phyloP scores from a whole-genome alignment of 2,113 vertebrate genomes.

The Otolemur garnettii region DNA sequence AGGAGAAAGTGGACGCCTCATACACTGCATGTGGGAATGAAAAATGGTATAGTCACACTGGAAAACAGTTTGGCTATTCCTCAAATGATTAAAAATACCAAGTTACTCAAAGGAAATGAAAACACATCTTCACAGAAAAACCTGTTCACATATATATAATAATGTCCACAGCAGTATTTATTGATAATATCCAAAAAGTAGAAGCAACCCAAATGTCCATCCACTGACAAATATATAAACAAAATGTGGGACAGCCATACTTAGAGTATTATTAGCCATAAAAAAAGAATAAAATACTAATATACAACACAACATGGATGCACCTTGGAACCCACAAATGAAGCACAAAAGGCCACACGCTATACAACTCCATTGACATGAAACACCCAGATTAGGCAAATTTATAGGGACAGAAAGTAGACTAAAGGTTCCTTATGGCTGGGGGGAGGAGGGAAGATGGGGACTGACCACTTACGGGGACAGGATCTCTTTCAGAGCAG shows the following conservation, averaged over 20 bases:
- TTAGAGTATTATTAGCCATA: not conserved
- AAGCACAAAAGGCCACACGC: not conserved
- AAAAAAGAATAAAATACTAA: not conserved
- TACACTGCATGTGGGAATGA: no score
- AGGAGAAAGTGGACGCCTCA: no score
- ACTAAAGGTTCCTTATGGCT: not conserved
- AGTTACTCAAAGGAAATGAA: not conserved
- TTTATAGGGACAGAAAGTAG: not conserved
- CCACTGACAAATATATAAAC: no score
- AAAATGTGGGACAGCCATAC: not conserved
- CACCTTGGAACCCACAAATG: not conserved
- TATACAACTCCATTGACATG: no score
- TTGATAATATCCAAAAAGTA: no score
- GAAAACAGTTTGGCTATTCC: no score
- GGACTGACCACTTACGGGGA: not conserved
- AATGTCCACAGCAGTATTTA: not conserved
- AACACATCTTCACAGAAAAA: not conserved
- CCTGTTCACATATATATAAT: not conserved
- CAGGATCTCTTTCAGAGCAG: not conserved
- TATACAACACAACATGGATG: not conserved
- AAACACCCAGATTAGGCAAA: not conserved
- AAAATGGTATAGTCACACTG: no score
- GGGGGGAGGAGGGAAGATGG: not conserved
- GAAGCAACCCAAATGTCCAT: no score
- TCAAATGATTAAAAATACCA: no score